Conservation (phyloP, 1,140 invertebrate genomes). For the Drosophila chauvacae region DNA sequence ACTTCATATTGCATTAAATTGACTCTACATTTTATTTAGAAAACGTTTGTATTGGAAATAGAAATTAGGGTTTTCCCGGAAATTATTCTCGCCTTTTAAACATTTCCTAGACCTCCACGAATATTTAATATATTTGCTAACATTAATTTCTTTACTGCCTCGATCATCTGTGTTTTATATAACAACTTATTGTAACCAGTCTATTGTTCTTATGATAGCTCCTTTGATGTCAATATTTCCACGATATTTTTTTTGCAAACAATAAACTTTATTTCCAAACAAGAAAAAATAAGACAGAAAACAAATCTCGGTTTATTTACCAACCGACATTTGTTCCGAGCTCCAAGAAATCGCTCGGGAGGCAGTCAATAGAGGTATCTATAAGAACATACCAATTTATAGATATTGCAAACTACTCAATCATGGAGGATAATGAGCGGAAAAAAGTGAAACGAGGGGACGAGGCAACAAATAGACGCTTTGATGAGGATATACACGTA, state of each 20-base stretch:
- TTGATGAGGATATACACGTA: constrained; percentile 34
- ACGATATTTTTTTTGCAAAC: constrained; percentile 35
- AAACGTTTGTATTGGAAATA: no score
- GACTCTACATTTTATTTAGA: no score
- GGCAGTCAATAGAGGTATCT: constrained; percentile 39
- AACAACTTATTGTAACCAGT: not conserved
- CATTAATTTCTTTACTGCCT: no score
- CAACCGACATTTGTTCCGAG: constrained; percentile 34
- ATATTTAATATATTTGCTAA: not conserved
- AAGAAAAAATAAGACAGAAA: constrained; percentile 1
- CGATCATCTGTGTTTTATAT: not conserved
- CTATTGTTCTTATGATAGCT: not conserved
- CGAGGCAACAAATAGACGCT: constrained; percentile 40
- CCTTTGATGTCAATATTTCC: constrained; percentile 14
- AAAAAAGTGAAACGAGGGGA: constrained; percentile 30
- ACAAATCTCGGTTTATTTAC: constrained; percentile 39
- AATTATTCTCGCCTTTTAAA: no score
- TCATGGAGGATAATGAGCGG: constrained; percentile 37
- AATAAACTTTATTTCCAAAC: constrained; percentile 31
- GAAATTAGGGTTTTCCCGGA: no score
- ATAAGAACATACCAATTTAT: constrained; percentile 50
- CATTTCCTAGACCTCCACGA: no score
- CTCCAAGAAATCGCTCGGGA: constrained; percentile 27
- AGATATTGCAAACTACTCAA: constrained; percentile 43
- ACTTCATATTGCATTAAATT: no score